Conservation (phyloP, 1,140 invertebrate genomes). For the Dinothrombium tinctorium region DNA sequence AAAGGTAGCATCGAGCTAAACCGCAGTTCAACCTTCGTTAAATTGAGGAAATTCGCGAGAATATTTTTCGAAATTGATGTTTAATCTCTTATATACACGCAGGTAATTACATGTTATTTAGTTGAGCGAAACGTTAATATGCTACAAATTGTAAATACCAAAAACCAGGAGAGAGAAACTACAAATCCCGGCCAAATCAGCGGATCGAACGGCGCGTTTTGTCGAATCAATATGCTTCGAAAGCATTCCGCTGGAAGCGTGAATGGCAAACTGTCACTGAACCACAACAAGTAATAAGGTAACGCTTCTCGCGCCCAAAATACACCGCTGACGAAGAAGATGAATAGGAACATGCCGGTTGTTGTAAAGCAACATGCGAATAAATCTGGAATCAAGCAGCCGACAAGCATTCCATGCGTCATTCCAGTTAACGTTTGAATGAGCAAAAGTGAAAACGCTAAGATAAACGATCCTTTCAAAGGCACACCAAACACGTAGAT, state of each 20-base stretch:
- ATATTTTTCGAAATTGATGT: too few species aligned
- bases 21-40: too few species aligned
- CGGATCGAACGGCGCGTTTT: background rate
- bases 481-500: background rate
- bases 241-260: slow-evolving; percentile 29
- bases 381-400: slow-evolving; percentile 27
- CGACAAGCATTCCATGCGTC: slow-evolving; percentile 72
- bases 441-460: slow-evolving; percentile 19
- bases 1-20: too few species aligned
- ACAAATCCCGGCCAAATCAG: background rate
- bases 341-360: background rate
- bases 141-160: too few species aligned
- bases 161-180: background rate
- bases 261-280: slow-evolving; percentile 57
- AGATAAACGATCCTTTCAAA: background rate
- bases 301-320: slow-evolving; percentile 75
- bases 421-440: slow-evolving; percentile 62
- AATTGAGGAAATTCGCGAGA: too few species aligned
- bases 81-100: too few species aligned
- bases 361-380: background rate
- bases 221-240: background rate
- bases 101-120: too few species aligned
- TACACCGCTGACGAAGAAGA: slow-evolving; percentile 34
- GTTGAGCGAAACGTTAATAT: too few species aligned
- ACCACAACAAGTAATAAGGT: slow-evolving; percentile 50